These are phyloP conservation scores for Chymomyza costata DNA, from an alignment of 1,140 invertebrate species.

Conservation along the genomic window DNA sequence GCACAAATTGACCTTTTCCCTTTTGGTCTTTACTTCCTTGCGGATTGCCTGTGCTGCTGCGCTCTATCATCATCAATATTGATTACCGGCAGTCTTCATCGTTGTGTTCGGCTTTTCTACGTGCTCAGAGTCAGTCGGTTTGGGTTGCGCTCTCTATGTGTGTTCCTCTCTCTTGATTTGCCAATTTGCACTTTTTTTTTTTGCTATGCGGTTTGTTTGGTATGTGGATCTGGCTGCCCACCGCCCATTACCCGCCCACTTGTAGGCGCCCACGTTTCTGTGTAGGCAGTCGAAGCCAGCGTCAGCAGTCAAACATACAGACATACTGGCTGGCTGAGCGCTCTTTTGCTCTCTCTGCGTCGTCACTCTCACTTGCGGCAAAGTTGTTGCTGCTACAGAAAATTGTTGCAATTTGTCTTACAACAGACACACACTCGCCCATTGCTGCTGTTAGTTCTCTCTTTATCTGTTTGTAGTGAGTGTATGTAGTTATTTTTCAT, in stretches of 20 bases:
- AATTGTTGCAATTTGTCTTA: slow-evolving; percentile 61
- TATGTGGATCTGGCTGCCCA: slow-evolving; percentile 21
- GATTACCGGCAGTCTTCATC: slow-evolving; percentile 67
- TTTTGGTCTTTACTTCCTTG: slow-evolving; percentile 32
- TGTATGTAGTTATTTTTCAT: slow-evolving; percentile 47
- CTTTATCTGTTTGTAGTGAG: slow-evolving; percentile 24
- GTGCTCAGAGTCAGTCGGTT: slow-evolving; percentile 14
- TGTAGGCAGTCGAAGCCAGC: slow-evolving; percentile 33
- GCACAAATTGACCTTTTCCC: slow-evolving; percentile 32
- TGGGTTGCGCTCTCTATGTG: slow-evolving; percentile 7
- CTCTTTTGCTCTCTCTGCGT: slow-evolving; percentile 17
- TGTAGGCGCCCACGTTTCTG: slow-evolving; percentile 62
- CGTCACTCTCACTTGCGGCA: not conserved
- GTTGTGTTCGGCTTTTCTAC: slow-evolving; percentile 17
- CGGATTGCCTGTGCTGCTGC: slow-evolving; percentile 18
- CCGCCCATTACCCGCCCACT: slow-evolving; percentile 47
- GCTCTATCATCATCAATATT: slow-evolving; percentile 66
- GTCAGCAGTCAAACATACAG: not conserved
- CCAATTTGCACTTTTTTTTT: slow-evolving; percentile 52
- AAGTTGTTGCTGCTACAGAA: slow-evolving; percentile 16
- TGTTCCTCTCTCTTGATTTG: slow-evolving; percentile 7
- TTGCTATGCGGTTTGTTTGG: slow-evolving; percentile 30
- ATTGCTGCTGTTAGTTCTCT: slow-evolving; percentile 4
- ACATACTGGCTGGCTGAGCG: slow-evolving; percentile 41
- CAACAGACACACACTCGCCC: slow-evolving; percentile 27